Evolutionary conservation across 1,140 invertebrate species (phyloP), one percentile per base, ranked within the genome.

Genomic region (Drosophila cardini): DNA sequence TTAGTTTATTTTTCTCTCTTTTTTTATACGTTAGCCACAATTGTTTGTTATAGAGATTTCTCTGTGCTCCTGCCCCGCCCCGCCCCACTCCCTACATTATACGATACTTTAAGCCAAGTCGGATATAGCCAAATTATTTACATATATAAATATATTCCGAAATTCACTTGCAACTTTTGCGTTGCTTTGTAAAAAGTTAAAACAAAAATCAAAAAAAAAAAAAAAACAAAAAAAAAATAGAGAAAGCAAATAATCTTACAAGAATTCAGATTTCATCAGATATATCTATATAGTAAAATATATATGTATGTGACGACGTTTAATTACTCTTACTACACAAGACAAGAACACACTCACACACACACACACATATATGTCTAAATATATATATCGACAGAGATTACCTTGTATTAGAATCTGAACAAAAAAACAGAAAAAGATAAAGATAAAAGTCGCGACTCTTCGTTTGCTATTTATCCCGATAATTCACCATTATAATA

Each of bases 1-100:
- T 40, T 40, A 40, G 21, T 26, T 43, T 55, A 45, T 48, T 50
- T 83, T 76, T 76, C 56, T 74, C 72, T 50, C 55, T 73, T 72
- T 73, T 72, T 69, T 69, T 69, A 70, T 52, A 50, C 78, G 68
- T 87, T 86, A 87, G 83, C 76, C 60, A 64, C 64, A 83, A 86
- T 89, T 86, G 72, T 87, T 69, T 86, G 83, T 87, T 86, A 26
- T 26, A 26, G 21, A 79, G 62, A 58, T 21, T 26, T 56, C 48
- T 67, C 60, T 38, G 50, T 67, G 45, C 40, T 45, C 61, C 62
- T 40, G 40, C 48, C 62, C 18, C 46, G 10, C 21, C 46, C 9
- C 45, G 5, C 46, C 46, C 21, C 9, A n/a, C n/a, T 34, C 34
- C 32, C 3, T 38, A 38, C 8, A 26, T 57, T 79, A 34, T 70